Evolutionary conservation across 2,113 vertebrate genomes (phyloP).

Genomic region (Bujurquina vittata): DNA sequence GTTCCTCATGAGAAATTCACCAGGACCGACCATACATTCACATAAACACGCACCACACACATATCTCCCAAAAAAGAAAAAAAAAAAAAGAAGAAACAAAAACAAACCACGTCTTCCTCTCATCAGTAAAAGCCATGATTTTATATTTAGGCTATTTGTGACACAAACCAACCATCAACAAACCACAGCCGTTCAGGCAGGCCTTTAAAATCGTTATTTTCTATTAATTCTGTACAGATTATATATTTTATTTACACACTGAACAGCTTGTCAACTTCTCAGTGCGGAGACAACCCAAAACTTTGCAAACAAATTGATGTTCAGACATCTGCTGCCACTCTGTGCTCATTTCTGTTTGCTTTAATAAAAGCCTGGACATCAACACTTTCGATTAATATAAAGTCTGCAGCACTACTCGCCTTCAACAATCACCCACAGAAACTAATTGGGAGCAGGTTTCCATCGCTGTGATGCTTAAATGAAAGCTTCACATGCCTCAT

Average conservation of each 20-base stretch:
- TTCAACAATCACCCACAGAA: not conserved
- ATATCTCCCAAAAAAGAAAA: not conserved
- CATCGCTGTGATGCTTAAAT: not conserved
- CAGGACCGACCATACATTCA: slow-evolving; percentile 67
- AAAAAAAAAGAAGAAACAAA: not conserved
- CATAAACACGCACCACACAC: slow-evolving; percentile 13
- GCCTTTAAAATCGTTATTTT: slow-evolving; percentile 76
- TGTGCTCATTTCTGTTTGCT: slow-evolving; percentile 14
- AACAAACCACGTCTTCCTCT: slow-evolving; percentile 29
- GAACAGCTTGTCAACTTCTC: slow-evolving; percentile 29
- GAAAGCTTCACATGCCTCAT: slow-evolving; percentile 9
- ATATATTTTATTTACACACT: slow-evolving; percentile 79
- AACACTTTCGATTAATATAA: slow-evolving; percentile 19
- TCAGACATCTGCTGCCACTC: not conserved
- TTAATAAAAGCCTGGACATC: slow-evolving; percentile 9
- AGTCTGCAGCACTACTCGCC: slow-evolving; percentile 42
- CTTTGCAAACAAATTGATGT: slow-evolving; percentile 32
- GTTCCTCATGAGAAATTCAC: slow-evolving; percentile 81
- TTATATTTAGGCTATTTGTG: slow-evolving; percentile 27
- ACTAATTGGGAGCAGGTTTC: not conserved
- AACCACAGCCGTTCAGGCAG: slow-evolving; percentile 62
- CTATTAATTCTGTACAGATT: slow-evolving; percentile 82
- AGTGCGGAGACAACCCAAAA: slow-evolving; percentile 62
- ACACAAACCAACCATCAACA: slow-evolving; percentile 52
- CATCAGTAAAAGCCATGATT: slow-evolving; percentile 44